These are phyloP conservation scores for Cistogaster globosa DNA, from an alignment of 2,888 invertebrate species.

Conservation along the genomic window DNA sequence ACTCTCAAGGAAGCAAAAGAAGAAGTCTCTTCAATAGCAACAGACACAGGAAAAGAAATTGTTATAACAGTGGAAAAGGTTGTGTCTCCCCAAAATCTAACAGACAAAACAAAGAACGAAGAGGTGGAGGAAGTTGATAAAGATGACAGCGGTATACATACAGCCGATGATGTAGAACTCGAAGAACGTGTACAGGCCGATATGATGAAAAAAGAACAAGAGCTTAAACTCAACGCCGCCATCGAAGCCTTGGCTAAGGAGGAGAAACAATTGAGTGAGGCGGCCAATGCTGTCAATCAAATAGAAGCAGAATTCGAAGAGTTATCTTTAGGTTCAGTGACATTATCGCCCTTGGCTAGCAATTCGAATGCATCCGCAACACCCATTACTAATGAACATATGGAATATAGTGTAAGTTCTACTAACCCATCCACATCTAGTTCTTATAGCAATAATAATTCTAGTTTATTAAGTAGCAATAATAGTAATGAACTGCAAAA, in stretches of 20 bases:
- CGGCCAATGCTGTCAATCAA: slow-evolving; percentile 79
- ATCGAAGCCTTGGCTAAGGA: slow-evolving; percentile 79
- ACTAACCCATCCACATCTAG: slow-evolving; percentile 75
- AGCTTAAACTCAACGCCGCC: slow-evolving; percentile 78
- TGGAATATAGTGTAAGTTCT: slow-evolving; percentile 82
- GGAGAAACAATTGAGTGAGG: slow-evolving; percentile 78
- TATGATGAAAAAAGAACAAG: slow-evolving; percentile 75
- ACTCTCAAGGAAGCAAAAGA: slow-evolving; percentile 70
- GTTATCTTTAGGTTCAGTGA: slow-evolving; percentile 75
- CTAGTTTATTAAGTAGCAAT: slow-evolving; percentile 51
- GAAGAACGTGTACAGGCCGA: slow-evolving; percentile 69
- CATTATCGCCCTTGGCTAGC: slow-evolving; percentile 72
- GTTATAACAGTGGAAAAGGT: neutral
- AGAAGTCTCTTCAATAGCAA: neutral
- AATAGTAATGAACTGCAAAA: neutral
- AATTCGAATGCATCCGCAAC: slow-evolving; percentile 47
- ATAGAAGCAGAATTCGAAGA: slow-evolving; percentile 80
- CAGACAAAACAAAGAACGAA: slow-evolving; percentile 3
- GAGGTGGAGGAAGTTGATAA: slow-evolving; percentile 75
- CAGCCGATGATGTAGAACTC: slow-evolving; percentile 85
- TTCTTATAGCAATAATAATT: slow-evolving; percentile 61
- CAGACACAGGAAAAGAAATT: neutral
- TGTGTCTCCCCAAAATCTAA: neutral
- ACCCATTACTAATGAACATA: slow-evolving; percentile 74
- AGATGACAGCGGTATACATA: slow-evolving; percentile 88